These are phyloP conservation scores for Pogonomyrmex californicus DNA, from an alignment of 1,140 invertebrate species.

Conservation along the genomic window DNA sequence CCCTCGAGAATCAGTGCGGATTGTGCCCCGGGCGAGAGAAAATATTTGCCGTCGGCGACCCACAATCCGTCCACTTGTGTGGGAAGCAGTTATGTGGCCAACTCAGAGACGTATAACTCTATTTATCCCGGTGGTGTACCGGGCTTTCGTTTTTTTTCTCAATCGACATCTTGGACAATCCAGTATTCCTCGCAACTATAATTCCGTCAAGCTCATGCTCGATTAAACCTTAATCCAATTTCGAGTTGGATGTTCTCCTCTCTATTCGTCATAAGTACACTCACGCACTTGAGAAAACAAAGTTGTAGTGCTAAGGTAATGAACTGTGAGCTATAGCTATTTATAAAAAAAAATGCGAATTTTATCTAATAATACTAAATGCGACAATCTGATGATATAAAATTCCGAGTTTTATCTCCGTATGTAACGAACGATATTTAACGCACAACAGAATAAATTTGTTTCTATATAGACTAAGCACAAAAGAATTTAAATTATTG, in stretches of 20 bases:
- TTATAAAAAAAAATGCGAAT: background rate
- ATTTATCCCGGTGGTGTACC: conserved; percentile 61
- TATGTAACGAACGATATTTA: background rate
- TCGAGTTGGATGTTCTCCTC: conserved; percentile 15
- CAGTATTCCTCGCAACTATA: conserved; percentile 32
- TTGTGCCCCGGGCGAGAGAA: conserved; percentile 73
- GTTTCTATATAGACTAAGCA: too few species aligned
- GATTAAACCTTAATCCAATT: conserved; percentile 66
- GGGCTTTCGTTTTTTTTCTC: conserved; percentile 40
- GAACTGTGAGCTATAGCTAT: background rate
- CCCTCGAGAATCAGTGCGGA: conserved; percentile 74
- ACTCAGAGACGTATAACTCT: conserved; percentile 66
- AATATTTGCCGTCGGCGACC: conserved; percentile 78
- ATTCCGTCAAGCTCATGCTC: conserved; percentile 55
- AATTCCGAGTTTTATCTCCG: background rate
- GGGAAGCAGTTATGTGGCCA: conserved; percentile 68
- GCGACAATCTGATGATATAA: background rate
- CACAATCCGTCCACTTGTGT: conserved; percentile 72
- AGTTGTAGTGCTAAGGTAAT: background rate
- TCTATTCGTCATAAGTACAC: background rate
- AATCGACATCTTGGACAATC: conserved; percentile 55
- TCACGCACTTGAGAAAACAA: background rate
- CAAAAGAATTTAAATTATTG: background rate
- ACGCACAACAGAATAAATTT: too few species aligned
- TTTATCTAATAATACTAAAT: background rate